Evolutionary conservation across 2,113 vertebrate species (phyloP).

Genomic region (Lampris incognitus): DNA sequence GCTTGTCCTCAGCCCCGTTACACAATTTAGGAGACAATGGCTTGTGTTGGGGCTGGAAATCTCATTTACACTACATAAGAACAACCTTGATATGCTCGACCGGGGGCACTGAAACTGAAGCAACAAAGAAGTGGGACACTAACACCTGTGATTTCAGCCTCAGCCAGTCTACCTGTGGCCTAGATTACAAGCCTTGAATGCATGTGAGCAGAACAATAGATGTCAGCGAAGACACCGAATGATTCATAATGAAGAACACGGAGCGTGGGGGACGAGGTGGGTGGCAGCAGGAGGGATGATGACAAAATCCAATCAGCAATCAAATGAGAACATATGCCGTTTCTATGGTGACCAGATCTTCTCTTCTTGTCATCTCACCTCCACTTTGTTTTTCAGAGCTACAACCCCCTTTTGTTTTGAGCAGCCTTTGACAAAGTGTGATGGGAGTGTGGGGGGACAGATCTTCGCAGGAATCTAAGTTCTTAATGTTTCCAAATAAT

Average conservation of each 20-base stretch:
- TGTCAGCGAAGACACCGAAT: neutral
- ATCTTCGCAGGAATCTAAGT: too few species aligned
- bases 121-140: constrained; percentile 36
- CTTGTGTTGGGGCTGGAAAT: neutral
- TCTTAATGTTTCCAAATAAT: too few species aligned
- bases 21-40: neutral
- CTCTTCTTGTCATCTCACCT: constrained; percentile 1
- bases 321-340: constrained; percentile 26
- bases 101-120: constrained; percentile 17
- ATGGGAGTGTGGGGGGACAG: neutral
- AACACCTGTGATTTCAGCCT: constrained; percentile 30
- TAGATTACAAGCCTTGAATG: constrained; percentile 43
- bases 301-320: constrained; percentile 46
- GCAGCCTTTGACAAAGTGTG: neutral
- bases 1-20: too few species aligned
- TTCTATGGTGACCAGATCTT: constrained; percentile 59
- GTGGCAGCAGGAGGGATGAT: constrained; percentile 26
- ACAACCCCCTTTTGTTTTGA: neutral
- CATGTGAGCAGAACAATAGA: constrained; percentile 24
- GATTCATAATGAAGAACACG: neutral
- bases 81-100: constrained; percentile 24
- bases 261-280: constrained; percentile 23
- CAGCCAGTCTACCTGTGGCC: constrained; percentile 32
- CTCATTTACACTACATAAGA: neutral
- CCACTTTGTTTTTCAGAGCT: constrained; percentile 1